Conservation (phyloP, 2,888 invertebrate genomes). For the Melanotus villosus region DNA sequence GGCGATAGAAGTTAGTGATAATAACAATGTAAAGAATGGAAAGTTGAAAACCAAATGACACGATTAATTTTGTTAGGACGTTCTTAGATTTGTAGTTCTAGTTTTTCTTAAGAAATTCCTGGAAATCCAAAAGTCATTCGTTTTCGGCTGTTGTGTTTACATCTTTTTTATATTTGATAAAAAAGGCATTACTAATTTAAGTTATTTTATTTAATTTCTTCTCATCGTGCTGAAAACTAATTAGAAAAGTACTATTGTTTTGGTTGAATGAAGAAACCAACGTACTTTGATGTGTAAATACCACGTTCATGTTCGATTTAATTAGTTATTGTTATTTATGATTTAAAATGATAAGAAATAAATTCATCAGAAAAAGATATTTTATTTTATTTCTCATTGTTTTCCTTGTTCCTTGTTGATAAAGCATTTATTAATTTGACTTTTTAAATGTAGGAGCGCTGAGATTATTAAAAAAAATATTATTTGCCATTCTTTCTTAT, state of each 20-base stretch:
- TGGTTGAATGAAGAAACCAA: neutral
- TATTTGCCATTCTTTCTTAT: too few species aligned
- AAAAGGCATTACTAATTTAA: conserved; percentile 22
- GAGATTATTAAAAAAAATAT: too few species aligned
- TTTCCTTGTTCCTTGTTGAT: too few species aligned
- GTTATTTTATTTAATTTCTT: conserved; percentile 13
- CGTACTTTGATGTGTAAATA: conserved; percentile 11
- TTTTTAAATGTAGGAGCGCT: too few species aligned
- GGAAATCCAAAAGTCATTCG: neutral
- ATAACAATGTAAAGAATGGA: conserved; percentile 49
- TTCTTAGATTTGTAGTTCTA: neutral
- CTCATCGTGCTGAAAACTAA: neutral
- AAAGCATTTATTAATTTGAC: too few species aligned
- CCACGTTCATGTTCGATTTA: conserved; percentile 12
- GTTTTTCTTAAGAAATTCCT: neutral
- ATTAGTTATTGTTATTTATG: conserved; percentile 37
- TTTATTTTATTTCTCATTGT: neutral
- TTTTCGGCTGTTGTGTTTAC: conserved; percentile 30
- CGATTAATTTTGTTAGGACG: neutral
- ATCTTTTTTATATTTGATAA: neutral
- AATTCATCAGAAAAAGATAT: neutral
- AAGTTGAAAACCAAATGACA: conserved; percentile 49
- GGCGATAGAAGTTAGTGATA: conserved; percentile 16
- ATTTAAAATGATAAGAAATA: conserved; percentile 13
- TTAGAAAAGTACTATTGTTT: neutral